Conservation (phyloP, 2,797 vertebrate species). For the Acestrorhynchus altus region DNA sequence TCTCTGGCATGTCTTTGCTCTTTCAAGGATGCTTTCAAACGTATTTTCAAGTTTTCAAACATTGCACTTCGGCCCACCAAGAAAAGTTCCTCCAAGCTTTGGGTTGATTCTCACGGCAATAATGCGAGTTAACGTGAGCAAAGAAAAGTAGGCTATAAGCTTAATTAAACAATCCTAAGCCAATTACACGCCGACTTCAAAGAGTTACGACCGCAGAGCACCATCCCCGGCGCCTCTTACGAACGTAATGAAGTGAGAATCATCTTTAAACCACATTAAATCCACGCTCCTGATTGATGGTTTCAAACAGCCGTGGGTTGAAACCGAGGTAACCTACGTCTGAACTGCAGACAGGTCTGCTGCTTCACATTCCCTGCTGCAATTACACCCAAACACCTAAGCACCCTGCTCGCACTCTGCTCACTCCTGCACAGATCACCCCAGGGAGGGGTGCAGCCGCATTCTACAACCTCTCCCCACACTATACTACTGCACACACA, state of each 20-base stretch:
- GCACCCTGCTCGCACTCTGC: background rate
- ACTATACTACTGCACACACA: background rate
- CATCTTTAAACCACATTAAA: slow-evolving; percentile 14
- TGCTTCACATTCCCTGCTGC: background rate
- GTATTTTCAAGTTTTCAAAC: too few relatives aligned
- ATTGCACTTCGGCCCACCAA: too few relatives aligned
- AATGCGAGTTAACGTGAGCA: slow-evolving; percentile 38
- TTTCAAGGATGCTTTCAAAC: too few relatives aligned
- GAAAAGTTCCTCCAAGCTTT: too few relatives aligned
- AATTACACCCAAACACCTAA: background rate
- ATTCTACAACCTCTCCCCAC: slow-evolving; percentile 3
- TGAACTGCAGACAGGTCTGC: background rate
- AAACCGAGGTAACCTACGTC: background rate
- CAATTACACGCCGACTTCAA: slow-evolving; percentile 35
- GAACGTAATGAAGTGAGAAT: background rate
- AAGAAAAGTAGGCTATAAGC: slow-evolving; percentile 39
- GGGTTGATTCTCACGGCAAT: slow-evolving; percentile 35
- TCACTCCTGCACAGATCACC: background rate
- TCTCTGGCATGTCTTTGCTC: too few relatives aligned
- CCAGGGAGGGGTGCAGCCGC: background rate
- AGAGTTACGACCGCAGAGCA: background rate
- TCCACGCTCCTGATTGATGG: background rate
- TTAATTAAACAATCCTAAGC: slow-evolving; percentile 53
- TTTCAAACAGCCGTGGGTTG: background rate
- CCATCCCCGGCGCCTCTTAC: slow-evolving; percentile 1